Percentiles rank a stretch among this genome's conserved stretches.
Evolutionary conservation across 2,113 vertebrate species (phyloP).

Genomic region (Stigmatopora nigra): DNA sequence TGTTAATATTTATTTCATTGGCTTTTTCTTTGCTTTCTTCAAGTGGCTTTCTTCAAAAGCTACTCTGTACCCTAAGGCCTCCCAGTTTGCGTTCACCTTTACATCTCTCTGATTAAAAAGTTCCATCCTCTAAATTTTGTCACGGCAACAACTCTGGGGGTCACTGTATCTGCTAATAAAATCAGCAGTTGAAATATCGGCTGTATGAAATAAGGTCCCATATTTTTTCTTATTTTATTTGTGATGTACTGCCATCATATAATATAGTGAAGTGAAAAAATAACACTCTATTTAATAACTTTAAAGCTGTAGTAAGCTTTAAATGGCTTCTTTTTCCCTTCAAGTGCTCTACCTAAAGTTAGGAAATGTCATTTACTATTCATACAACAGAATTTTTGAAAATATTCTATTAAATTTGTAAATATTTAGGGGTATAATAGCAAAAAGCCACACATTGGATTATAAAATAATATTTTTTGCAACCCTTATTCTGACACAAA

Average conservation of each 20-base stretch:
- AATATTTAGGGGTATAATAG: no score
- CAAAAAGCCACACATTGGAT: no score
- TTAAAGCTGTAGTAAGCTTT: neutral
- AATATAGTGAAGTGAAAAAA: conserved; percentile 15
- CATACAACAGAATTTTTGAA: neutral
- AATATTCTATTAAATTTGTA: neutral
- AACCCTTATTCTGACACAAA: no score
- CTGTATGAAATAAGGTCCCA: conserved; percentile 38
- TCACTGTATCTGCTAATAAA: conserved; percentile 54
- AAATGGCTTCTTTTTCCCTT: neutral
- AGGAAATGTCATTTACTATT: neutral
- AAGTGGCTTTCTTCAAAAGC: conserved; percentile 33
- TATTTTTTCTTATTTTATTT: conserved; percentile 23
- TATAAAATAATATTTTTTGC: no score
- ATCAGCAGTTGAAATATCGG: conserved; percentile 48
- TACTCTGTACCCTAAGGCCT: conserved; percentile 21
- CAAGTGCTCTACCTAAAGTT: neutral
- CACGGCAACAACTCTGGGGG: conserved; percentile 40
- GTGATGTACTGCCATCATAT: conserved; percentile 26
- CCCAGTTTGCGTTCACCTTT: conserved; percentile 31
- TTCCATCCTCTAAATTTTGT: conserved; percentile 45
- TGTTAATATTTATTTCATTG: neutral
- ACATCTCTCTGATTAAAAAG: conserved; percentile 49
- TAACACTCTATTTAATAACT: neutral
- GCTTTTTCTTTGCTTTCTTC: conserved; percentile 12